Conservation (phyloP, 2,888 invertebrate genomes). For the Cosmia trapezina region DNA sequence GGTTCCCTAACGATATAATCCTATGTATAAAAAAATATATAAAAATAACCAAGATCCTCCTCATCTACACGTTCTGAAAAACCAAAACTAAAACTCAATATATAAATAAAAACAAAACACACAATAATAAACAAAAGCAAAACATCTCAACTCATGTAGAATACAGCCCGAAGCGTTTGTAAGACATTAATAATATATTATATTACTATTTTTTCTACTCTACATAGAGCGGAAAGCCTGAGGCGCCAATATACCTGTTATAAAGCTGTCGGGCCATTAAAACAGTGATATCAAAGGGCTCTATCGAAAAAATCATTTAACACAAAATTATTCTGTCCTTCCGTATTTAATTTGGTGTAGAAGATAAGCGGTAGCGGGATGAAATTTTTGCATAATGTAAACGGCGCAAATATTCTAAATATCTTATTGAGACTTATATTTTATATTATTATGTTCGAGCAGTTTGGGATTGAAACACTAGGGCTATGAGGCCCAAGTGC, state of each 20-base stretch:
- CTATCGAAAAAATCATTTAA: constrained; percentile 66
- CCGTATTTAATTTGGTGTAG: constrained; percentile 53
- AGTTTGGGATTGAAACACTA: background rate
- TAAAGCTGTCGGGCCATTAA: constrained; percentile 63
- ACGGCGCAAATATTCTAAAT: background rate
- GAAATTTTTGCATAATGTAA: background rate
- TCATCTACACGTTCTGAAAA: background rate
- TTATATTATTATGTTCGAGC: background rate
- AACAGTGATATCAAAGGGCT: constrained; percentile 64
- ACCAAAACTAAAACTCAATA: background rate
- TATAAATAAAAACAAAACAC: constrained; percentile 18
- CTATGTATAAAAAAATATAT: background rate
- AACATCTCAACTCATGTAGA: constrained; percentile 9
- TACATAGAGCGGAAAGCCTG: constrained; percentile 20
- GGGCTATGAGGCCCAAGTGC: background rate
- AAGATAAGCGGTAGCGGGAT: constrained; percentile 31
- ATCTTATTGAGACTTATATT: background rate
- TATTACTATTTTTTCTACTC: constrained; percentile 39
- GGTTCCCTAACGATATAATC: background rate
- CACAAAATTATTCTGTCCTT: constrained; percentile 64
- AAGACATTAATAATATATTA: constrained; percentile 47
- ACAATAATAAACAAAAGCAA: constrained; percentile 22
- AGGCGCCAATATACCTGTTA: constrained; percentile 48
- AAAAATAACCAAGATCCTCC: background rate
- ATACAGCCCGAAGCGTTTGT: constrained; percentile 40